phyloP scores from a whole-genome alignment of 2,888 invertebrate species.

The Disparrhopalites patrizii region DNA sequence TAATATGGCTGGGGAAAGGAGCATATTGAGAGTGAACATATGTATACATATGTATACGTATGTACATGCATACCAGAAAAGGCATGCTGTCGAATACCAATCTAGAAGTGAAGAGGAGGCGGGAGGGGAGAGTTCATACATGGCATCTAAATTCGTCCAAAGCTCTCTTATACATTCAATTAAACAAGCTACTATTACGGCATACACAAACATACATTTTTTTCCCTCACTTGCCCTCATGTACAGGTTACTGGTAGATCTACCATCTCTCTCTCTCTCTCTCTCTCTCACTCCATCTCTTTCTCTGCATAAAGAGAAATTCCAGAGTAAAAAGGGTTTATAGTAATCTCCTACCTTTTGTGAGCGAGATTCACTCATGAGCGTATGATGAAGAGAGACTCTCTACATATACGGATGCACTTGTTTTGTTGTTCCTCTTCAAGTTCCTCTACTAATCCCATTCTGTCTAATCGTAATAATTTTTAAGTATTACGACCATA shows the following conservation, averaged over 20 bases:
- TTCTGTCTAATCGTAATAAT: too few relatives aligned
- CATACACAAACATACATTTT: background rate
- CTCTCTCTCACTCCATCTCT: too few relatives aligned
- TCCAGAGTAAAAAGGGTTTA: background rate
- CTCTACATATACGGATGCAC: too few relatives aligned
- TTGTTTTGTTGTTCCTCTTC: too few relatives aligned
- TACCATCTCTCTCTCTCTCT: too few relatives aligned
- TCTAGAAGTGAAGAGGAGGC: background rate
- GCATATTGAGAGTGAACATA: background rate
- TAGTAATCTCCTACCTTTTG: too few relatives aligned
- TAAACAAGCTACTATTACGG: background rate
- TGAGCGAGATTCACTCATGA: too few relatives aligned
- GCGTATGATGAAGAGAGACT: too few relatives aligned
- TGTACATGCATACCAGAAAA: background rate
- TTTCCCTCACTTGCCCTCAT: background rate
- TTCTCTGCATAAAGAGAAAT: background rate
- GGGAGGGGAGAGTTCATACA: background rate
- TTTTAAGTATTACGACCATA: too few relatives aligned
- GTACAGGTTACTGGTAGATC: background rate
- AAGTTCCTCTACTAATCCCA: too few relatives aligned
- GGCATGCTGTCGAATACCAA: conserved; percentile 1
- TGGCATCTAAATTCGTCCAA: conserved; percentile 14
- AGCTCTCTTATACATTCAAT: conserved; percentile 14
- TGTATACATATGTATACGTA: background rate
- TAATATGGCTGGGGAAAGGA: background rate